These are phyloP conservation scores for Pollenia angustigena DNA, from an alignment of 2,888 invertebrate species.

Conservation along the genomic window DNA sequence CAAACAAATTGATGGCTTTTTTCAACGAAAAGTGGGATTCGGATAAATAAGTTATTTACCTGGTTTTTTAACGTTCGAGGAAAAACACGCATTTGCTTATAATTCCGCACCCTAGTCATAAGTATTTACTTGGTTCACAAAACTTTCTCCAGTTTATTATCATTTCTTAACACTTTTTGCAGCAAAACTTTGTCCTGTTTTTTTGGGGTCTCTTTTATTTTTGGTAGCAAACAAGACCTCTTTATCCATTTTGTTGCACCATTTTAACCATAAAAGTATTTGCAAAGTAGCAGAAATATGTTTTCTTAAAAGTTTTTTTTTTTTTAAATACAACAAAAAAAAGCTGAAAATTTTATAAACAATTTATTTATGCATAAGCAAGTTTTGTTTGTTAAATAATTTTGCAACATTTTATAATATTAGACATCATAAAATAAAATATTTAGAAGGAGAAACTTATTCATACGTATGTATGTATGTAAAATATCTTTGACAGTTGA, in stretches of 20 bases:
- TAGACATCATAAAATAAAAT: not conserved
- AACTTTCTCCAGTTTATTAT: constrained; percentile 68
- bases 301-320: constrained; percentile 45
- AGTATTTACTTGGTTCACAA: constrained; percentile 69
- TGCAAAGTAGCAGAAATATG: constrained; percentile 56
- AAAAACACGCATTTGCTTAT: too few relatives aligned
- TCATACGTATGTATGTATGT: not conserved
- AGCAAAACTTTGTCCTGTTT: constrained; percentile 44
- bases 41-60: too few relatives aligned
- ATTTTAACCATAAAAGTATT: constrained; percentile 49
- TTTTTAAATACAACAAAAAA: constrained; percentile 5
- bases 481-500: not conserved
- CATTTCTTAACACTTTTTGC: constrained; percentile 65
- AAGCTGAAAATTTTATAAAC: constrained; percentile 50
- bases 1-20: too few relatives aligned
- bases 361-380: constrained; percentile 59
- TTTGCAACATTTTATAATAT: constrained; percentile 5
- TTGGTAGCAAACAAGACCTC: constrained; percentile 25
- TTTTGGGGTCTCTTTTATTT: not conserved
- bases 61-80: too few relatives aligned
- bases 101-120: constrained; percentile 2
- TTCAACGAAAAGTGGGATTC: too few relatives aligned
- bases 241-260: constrained; percentile 22
- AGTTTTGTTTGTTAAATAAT: constrained; percentile 23
- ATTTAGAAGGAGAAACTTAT: too few relatives aligned